These are phyloP conservation scores for Agrilus planipennis DNA, from an alignment of 1,140 invertebrate genomes.

Conservation along the genomic window DNA sequence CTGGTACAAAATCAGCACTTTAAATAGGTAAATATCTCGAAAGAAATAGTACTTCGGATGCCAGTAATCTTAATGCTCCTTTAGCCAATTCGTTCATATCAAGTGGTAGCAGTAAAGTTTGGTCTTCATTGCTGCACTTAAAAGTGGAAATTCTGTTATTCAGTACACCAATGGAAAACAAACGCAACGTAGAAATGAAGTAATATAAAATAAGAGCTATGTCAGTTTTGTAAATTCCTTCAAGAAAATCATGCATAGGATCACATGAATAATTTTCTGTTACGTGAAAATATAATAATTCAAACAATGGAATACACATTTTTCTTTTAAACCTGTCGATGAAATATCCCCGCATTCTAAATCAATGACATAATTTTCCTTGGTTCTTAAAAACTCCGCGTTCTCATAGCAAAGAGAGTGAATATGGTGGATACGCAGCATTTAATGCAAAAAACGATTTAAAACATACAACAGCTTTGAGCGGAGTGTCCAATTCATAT, in stretches of 20 bases:
- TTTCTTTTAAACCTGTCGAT: not conserved
- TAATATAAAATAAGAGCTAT: not conserved
- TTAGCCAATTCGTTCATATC: not conserved
- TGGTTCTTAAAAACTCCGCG: not conserved
- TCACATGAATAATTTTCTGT: conserved; percentile 4
- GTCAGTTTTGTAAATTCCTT: conserved; percentile 18
- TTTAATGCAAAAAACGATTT: too few species aligned
- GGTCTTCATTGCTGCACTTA: not conserved
- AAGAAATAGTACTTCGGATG: not conserved
- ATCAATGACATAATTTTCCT: not conserved
- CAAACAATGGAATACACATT: conserved; percentile 1
- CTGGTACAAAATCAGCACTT: not conserved
- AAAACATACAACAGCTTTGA: too few species aligned
- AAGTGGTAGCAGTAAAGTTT: not conserved
- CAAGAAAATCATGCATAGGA: conserved; percentile 23
- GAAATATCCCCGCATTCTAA: not conserved
- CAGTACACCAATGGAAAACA: not conserved
- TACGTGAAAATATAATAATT: conserved; percentile 1
- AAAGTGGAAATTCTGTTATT: not conserved
- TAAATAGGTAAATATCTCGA: not conserved
- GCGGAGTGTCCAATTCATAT: too few species aligned
- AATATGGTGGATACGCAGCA: too few species aligned
- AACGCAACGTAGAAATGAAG: not conserved
- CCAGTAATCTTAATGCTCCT: not conserved
- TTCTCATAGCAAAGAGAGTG: conserved; percentile 14